Evolutionary conservation across 2,888 invertebrate species (phyloP).

Genomic region (Eupithecia subumbrata): DNA sequence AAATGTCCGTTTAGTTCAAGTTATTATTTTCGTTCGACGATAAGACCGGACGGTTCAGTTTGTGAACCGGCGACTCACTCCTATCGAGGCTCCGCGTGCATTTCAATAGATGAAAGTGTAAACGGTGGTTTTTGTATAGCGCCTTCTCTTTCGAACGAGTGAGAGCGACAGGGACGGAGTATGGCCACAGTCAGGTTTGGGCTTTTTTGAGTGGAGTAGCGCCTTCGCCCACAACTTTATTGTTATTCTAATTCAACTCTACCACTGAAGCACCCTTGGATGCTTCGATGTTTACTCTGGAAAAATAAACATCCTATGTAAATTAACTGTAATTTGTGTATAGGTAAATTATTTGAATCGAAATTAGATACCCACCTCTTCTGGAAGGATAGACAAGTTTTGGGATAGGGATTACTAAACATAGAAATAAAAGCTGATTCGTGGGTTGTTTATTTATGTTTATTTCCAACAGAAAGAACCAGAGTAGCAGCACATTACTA

Average conservation of each 20-base stretch:
- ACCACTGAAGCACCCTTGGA: conserved; percentile 42
- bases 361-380: conserved; percentile 8
- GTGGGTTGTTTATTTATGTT: conserved; percentile 71
- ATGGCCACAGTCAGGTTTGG: conserved; percentile 62
- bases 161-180: conserved; percentile 63
- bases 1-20: conserved; percentile 56
- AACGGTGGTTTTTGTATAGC: conserved; percentile 82
- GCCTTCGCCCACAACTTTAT: conserved; percentile 77
- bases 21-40: conserved; percentile 69
- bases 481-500: conserved; percentile 80
- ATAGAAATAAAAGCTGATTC: conserved; percentile 59
- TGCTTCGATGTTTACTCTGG: conserved; percentile 34
- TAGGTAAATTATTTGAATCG: conserved; percentile 7
- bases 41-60: conserved; percentile 68
- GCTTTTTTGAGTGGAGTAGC: conserved; percentile 67
- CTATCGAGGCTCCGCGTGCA: conserved; percentile 78
- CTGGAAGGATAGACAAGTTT: not conserved
- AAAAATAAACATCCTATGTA: conserved; percentile 28
- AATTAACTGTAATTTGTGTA: conserved; percentile 8
- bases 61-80: conserved; percentile 75
- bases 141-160: conserved; percentile 67
- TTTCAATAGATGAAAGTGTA: conserved; percentile 83
- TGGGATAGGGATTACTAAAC: conserved; percentile 3
- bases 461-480: conserved; percentile 80
- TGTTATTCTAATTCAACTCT: conserved; percentile 69